Evolutionary conservation across 2,888 invertebrate species (phyloP), one percentile per base, ranked within the genome.

Genomic region (Loripinus fragilis): DNA sequence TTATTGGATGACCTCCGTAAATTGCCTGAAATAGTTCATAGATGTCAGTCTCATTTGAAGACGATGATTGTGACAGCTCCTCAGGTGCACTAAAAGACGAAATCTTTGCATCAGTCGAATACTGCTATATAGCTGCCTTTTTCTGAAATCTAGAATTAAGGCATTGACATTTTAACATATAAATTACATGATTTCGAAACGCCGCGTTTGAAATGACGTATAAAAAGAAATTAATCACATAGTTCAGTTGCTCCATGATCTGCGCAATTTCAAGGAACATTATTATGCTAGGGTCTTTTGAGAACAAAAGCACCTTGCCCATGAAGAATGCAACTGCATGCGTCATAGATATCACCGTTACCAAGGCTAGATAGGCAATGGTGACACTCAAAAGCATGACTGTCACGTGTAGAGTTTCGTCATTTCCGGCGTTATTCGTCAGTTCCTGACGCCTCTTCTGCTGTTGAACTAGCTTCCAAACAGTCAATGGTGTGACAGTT

Each of bases 221-320:
- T n/a, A 89, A 71, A 48, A 88, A 85, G 71, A 48, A 88, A 85
- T 90, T 90, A 64, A 88, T 83, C 38, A 86, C 84, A 66, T 88
- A 87, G 48, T 88, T 90, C 2, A 88, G 67, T n/a, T 85, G 85
- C 50, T 90, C 89, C n/a, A 86, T 50, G 12, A 87, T 74, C 50
- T 85, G 85, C 0, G 88, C 81, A 10, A 87, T 68, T 42, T 89
- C 86, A 0, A 86, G 78, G 48, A 85, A 87, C 7, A 85, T 71
- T 8, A 87, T 71, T 20, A 89, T 81, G 0, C 66, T 48, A 2
- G 76, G 73, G 28, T 75, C 74, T 12, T 52, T 78, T 5, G 81
- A 76, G 33, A 84, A 85, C 60, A 87, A 90, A 5, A 88, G 81
- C 50, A 85, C 81, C 7, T 83, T 67, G 10, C 76, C 74, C 10